These are phyloP conservation scores for Ramphastos sulfuratus DNA, from an alignment of 2,113 vertebrate species.

Conservation along the genomic window DNA sequence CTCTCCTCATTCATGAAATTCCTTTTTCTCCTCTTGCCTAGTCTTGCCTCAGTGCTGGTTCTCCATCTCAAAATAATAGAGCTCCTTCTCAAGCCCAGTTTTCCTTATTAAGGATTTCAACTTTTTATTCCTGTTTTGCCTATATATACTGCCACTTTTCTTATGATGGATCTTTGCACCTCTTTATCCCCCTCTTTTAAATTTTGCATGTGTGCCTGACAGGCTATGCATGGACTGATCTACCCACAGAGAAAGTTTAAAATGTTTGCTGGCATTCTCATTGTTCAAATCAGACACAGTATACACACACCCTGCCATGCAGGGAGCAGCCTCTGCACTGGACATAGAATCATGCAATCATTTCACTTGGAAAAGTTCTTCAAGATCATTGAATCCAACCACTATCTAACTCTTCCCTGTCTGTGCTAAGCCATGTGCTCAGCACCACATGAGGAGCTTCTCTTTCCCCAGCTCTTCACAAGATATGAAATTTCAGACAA, in stretches of 20 bases:
- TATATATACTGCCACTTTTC: not conserved
- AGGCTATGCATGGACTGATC: not conserved
- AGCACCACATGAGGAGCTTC: not conserved
- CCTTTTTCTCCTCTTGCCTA: not conserved
- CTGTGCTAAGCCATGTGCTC: no score
- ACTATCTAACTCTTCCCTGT: no score
- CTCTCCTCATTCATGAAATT: not conserved
- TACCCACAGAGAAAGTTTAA: not conserved
- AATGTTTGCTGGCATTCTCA: not conserved
- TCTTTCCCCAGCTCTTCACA: not conserved
- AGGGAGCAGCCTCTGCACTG: not conserved
- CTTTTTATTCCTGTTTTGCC: not conserved
- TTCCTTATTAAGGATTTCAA: not conserved
- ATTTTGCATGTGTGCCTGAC: not conserved
- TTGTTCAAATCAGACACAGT: not conserved
- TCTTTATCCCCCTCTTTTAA: not conserved
- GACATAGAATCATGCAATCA: no score
- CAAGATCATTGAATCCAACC: no score
- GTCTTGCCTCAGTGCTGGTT: not conserved
- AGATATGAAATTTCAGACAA: not conserved
- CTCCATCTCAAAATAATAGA: not conserved
- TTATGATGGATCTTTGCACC: not conserved
- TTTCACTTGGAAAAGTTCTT: no score
- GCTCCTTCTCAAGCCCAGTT: not conserved
- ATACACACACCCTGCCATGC: rapidly evolving